Conservation (phyloP, 2,888 invertebrate species). For the Pyrochroa serraticornis region DNA sequence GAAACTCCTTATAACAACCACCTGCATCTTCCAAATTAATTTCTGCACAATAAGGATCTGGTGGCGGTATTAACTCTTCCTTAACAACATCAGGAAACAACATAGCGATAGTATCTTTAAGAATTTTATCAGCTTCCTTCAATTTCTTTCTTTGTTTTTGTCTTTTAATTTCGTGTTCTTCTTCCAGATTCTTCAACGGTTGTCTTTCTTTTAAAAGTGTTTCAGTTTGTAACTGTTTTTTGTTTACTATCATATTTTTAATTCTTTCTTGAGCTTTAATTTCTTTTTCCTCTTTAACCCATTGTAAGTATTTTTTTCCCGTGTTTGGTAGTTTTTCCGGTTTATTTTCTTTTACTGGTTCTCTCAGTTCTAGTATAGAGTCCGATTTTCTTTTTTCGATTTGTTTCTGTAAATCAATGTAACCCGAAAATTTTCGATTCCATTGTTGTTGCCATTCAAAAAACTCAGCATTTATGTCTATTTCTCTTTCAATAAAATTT, state of each 20-base stretch:
- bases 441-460: constrained; percentile 68
- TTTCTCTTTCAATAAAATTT: constrained; percentile 62
- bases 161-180: constrained; percentile 64
- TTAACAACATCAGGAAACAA: constrained; percentile 67
- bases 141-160: constrained; percentile 61
- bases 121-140: constrained; percentile 66
- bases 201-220: constrained; percentile 66
- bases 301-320: constrained; percentile 39
- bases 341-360: constrained; percentile 27
- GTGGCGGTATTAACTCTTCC: constrained; percentile 57
- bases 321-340: constrained; percentile 27
- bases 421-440: constrained; percentile 57
- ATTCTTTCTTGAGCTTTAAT: constrained; percentile 70
- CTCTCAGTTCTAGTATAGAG: constrained; percentile 52
- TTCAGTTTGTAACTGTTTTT: constrained; percentile 67
- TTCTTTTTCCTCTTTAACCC: constrained; percentile 64
- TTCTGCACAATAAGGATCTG: constrained; percentile 48
- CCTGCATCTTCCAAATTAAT: neutral
- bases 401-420: constrained; percentile 51
- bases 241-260: constrained; percentile 66
- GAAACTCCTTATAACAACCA: constrained; percentile 49
- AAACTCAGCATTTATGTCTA: constrained; percentile 61
- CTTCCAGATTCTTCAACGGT: constrained; percentile 65
- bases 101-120: constrained; percentile 68
- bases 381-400: constrained; percentile 60